Conservation (phyloP, 1,140 invertebrate genomes). For the Penaeus chinensis region DNA sequence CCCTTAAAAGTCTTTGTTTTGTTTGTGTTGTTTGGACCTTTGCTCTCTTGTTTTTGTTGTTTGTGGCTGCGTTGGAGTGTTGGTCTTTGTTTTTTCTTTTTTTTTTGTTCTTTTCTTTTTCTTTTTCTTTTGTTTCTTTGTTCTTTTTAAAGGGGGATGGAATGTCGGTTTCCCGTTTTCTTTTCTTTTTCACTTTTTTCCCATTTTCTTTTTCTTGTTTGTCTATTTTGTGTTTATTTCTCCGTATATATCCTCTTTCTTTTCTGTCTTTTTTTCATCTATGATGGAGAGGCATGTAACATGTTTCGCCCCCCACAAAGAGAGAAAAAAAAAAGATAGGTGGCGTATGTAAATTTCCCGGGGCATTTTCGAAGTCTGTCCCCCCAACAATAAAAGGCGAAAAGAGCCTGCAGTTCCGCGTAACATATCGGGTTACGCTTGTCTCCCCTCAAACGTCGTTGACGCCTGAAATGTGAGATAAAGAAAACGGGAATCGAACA, state of each 20-base stretch:
- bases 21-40: not conserved
- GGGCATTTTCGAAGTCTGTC: too few species aligned
- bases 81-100: not conserved
- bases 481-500: constrained; percentile 24
- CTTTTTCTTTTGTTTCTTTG: not conserved
- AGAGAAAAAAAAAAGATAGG: not conserved
- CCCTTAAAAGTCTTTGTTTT: too few species aligned
- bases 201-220: not conserved
- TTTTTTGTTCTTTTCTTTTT: not conserved
- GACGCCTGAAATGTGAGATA: constrained; percentile 8
- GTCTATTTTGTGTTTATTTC: not conserved
- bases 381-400: too few species aligned
- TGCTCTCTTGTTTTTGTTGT: not conserved
- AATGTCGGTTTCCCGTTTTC: not conserved
- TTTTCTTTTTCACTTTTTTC: too few species aligned
- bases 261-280: not conserved
- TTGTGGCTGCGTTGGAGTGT: not conserved
- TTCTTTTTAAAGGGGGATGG: constrained; percentile 1
- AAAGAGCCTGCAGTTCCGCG: not conserved
- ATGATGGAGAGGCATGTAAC: not conserved
- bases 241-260: not conserved
- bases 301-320: too few species aligned
- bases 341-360: not conserved
- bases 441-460: constrained; percentile 13
- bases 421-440: constrained; percentile 4